A percentile compares a stretch with the other conserved stretches of the same genome.
These are phyloP conservation scores for Myoxocephalus aenaeus DNA, from an alignment of 2,797 vertebrate genomes.

Conservation along the genomic window DNA sequence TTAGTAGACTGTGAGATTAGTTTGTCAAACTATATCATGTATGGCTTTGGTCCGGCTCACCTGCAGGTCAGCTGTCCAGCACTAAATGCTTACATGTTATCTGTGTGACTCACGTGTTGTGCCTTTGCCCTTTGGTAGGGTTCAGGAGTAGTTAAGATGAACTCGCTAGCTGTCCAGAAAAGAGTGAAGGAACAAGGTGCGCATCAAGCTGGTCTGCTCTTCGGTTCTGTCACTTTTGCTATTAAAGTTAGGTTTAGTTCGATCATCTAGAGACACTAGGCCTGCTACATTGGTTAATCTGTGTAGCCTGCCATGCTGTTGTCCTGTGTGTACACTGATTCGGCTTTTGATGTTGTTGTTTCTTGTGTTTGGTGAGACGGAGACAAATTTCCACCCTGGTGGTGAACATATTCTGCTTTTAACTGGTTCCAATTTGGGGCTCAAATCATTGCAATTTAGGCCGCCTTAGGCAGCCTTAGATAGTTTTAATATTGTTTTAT, in stretches of 20 bases:
- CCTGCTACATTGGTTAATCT: too few species aligned
- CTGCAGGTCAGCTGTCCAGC: too few species aligned
- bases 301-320: not conserved
- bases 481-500: not conserved
- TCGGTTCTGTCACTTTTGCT: not conserved
- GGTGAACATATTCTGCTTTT: not conserved
- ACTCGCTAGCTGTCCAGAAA: not conserved
- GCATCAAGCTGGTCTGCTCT: not conserved
- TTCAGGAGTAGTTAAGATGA: not conserved
- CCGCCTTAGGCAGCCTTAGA: not conserved
- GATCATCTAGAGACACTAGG: too few species aligned
- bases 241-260: not conserved
- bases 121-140: too few species aligned
- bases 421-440: not conserved
- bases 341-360: not conserved
- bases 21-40: too few species aligned
- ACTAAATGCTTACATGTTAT: too few species aligned
- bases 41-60: too few species aligned
- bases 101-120: too few species aligned
- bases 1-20: too few species aligned
- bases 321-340: not conserved
- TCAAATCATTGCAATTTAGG: not conserved
- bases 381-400: not conserved
- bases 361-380: not conserved
- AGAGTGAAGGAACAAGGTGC: not conserved